Evolutionary conservation across 1,140 invertebrate genomes (phyloP), one percentile per base, ranked within the genome.

Genomic region (Orussus abietinus): DNA sequence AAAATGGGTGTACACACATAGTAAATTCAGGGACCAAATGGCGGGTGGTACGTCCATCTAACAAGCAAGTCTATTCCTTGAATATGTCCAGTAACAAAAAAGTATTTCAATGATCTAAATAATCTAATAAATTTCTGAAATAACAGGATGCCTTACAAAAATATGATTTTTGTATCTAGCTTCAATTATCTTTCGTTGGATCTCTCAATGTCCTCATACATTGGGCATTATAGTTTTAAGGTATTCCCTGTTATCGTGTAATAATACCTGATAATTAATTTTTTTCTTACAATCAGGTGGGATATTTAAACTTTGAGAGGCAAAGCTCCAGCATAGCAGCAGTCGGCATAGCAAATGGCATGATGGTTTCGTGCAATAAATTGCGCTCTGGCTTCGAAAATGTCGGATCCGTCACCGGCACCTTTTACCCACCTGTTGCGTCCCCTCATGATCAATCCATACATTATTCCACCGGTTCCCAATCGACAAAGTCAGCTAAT

Each of bases 321-420:
- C 71, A 74, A 32, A 66, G 66, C 11, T 64, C 69, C 37, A 72
- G 68, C 25, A 83, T 89, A 42, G 85, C 86, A 9, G 85, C 86
- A 1, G 85, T 88, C 66, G 83, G 84, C 0, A 85, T 88, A 73
- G 84, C 84, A 1, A 88, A 89, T 51, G 87, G 86, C 7, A 86
- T 90, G 83, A 88, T 90, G 67, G 86, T 90, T 28, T 89, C 87
- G 74, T 88, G 86, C 65, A 86, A 85, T 30, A 88, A 86, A 64
- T 50, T 76, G 26, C 59, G 75, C 33, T 82, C 84, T 34, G 85
- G 84, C 30, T 75, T 84, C 37, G 77, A 86, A 12, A 85, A 87
- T 57, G 84, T 86, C 48, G 82, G 84, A 0, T 84, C 85, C 37
- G 76, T 86, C 5, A 87, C 85, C n/a, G 86, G 86, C 11, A 90